Evolutionary conservation across 2,888 invertebrate species (phyloP).

Genomic region (Dorcus parallelipipedus): DNA sequence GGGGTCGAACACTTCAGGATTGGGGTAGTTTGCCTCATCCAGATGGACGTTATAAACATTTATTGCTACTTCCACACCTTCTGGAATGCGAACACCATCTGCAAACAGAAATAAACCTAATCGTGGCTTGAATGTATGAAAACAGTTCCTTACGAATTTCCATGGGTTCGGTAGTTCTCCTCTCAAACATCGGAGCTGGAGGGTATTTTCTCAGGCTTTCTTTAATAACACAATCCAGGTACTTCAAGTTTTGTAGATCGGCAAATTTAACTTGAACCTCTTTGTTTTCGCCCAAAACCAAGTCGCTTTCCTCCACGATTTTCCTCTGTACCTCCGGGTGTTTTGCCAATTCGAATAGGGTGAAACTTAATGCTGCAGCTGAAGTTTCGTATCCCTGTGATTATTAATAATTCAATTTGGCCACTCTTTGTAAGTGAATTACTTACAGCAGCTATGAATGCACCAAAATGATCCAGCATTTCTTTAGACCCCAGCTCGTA

Average conservation of each 20-base stretch:
- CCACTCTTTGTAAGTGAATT: no score
- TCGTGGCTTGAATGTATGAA: no score
- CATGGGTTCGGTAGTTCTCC: background rate
- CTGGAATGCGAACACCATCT: conserved; percentile 6
- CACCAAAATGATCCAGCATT: no score
- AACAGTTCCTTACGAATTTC: no score
- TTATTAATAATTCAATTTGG: no score
- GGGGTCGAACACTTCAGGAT: conserved; percentile 34
- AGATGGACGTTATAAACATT: conserved; percentile 4
- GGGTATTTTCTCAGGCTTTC: background rate
- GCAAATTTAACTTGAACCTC: background rate
- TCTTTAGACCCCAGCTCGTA: no score
- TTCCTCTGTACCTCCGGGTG: background rate
- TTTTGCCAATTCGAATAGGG: background rate
- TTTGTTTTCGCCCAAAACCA: background rate
- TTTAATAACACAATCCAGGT: background rate
- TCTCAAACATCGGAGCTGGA: background rate
- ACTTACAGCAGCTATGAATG: no score
- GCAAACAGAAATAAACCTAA: background rate
- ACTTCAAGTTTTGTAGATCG: background rate
- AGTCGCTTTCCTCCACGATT: background rate
- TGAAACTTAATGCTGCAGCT: background rate
- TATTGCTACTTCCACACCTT: conserved; percentile 6
- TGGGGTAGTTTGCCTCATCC: conserved; percentile 35
- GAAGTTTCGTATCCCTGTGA: background rate